Conservation (phyloP, 2,113 vertebrate species). For the Heliornis fulica region DNA sequence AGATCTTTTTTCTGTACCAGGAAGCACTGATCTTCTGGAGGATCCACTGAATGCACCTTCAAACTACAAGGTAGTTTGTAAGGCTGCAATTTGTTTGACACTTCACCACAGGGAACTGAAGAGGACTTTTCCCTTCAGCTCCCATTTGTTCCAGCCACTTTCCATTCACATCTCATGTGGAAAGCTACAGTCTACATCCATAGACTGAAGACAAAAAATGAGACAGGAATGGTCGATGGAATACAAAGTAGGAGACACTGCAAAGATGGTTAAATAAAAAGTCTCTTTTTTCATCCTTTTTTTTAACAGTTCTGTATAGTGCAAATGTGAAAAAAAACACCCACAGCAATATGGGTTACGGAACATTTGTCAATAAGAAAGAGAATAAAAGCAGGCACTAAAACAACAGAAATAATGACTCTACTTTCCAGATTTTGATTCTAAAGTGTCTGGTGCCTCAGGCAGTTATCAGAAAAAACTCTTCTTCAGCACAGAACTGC, state of each 20-base stretch:
- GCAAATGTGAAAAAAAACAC: conserved; percentile 50
- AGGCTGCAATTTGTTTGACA: neutral
- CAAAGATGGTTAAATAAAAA: neutral
- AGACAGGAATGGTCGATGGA: neutral
- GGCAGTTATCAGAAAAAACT: conserved; percentile 52
- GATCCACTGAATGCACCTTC: neutral
- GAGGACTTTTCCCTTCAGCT: neutral
- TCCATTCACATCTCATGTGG: neutral
- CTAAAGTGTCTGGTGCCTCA: conserved; percentile 65
- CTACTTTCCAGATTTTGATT: conserved; percentile 69
- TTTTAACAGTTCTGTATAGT: conserved; percentile 32
- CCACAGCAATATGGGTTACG: conserved; percentile 31
- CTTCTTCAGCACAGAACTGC: conserved; percentile 32
- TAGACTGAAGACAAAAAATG: neutral
- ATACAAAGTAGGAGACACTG: neutral
- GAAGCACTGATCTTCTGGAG: neutral
- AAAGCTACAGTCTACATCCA: neutral
- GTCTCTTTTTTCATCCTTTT: neutral
- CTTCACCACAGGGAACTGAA: neutral
- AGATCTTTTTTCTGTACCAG: neutral
- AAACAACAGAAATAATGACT: conserved; percentile 69
- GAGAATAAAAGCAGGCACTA: conserved; percentile 49
- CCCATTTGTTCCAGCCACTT: neutral
- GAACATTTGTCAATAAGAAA: conserved; percentile 52
- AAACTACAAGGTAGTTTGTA: too few relatives aligned